These are phyloP conservation scores for Xanthorhoe designata DNA, from an alignment of 2,888 invertebrate genomes.

Conservation along the genomic window DNA sequence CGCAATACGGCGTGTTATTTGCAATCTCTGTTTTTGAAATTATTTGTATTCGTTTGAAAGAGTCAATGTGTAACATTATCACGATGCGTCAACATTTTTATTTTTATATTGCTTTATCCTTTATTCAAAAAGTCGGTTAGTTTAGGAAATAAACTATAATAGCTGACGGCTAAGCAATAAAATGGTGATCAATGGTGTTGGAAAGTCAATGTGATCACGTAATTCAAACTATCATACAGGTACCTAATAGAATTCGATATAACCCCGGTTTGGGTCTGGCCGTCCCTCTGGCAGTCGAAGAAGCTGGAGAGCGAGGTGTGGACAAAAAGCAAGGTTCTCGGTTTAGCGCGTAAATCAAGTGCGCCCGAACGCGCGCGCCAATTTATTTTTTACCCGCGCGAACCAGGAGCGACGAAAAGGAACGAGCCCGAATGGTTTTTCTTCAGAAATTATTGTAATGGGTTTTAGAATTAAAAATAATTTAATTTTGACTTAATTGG, in stretches of 20 bases:
- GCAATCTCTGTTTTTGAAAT: neutral
- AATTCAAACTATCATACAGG: neutral
- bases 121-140: too few species aligned
- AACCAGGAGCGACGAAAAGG: conserved; percentile 27
- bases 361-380: conserved; percentile 31
- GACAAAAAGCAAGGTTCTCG: conserved; percentile 40
- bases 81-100: too few species aligned
- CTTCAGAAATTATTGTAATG: conserved; percentile 5
- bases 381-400: conserved; percentile 43
- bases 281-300: neutral
- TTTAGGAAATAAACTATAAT: too few species aligned
- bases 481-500: conserved; percentile 3
- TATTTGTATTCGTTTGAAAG: neutral
- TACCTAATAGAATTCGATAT: conserved; percentile 8
- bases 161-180: too few species aligned
- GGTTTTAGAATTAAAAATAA: conserved; percentile 1
- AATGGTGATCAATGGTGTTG: neutral
- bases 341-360: conserved; percentile 39
- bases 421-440: conserved; percentile 11
- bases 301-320: conserved; percentile 18
- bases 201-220: neutral
- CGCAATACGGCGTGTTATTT: neutral
- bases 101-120: too few species aligned
- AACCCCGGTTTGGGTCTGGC: neutral
- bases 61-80: neutral